Evolutionary conservation across 2,113 vertebrate species (phyloP).

Genomic region (Myodes glareolus): DNA sequence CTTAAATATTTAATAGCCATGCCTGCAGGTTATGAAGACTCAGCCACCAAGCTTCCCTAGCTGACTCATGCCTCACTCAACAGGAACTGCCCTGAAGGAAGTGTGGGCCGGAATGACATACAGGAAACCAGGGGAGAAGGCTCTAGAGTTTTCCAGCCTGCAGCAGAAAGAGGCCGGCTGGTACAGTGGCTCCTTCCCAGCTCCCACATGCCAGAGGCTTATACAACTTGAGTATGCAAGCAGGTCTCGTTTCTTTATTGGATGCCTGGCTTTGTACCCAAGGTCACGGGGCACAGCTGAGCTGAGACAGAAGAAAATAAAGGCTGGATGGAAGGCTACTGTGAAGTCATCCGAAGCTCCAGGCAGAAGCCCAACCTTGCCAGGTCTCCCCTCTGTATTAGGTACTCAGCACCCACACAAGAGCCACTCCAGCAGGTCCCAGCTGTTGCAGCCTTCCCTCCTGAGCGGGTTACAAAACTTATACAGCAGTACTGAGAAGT

Average conservation of each 20-base stretch:
- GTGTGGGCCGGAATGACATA: slow-evolving; percentile 67
- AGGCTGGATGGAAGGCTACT: neutral
- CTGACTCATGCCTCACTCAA: slow-evolving; percentile 75
- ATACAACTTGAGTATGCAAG: neutral
- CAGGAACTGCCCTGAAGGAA: slow-evolving; percentile 72
- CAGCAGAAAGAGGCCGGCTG: neutral
- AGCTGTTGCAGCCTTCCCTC: neutral
- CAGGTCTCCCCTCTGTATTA: neutral
- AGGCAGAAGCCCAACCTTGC: neutral
- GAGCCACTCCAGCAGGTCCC: neutral
- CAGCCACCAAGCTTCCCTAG: neutral
- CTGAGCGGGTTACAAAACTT: neutral
- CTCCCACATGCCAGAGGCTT: neutral
- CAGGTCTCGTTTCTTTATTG: neutral
- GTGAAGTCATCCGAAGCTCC: neutral
- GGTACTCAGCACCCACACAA: neutral
- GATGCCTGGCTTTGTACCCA: slow-evolving; percentile 23
- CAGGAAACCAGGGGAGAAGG: slow-evolving; percentile 43
- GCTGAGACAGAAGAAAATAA: neutral
- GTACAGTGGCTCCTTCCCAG: neutral
- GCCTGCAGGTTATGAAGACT: slow-evolving; percentile 72
- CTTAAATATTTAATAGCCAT: slow-evolving; percentile 67
- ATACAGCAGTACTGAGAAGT: neutral
- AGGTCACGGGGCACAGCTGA: slow-evolving; percentile 56
- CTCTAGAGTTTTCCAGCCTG: neutral